Evolutionary conservation across 2,113 vertebrate genomes (phyloP).

Genomic region (Paradisaea rubra): DNA sequence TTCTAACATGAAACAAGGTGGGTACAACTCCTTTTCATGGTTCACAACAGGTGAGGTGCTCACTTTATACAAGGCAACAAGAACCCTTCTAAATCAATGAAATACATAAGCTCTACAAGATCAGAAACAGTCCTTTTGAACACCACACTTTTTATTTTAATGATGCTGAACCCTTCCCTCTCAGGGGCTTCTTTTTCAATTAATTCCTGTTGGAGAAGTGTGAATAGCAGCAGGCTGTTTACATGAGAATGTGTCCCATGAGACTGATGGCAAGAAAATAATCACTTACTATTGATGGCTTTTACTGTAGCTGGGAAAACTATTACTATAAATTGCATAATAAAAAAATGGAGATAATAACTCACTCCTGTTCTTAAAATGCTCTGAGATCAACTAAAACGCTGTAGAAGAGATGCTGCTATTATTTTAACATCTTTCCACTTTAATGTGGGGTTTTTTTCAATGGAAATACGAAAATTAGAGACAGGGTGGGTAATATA

Average conservation of each 20-base stretch:
- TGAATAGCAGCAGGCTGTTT: slow-evolving; percentile 34
- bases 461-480: not conserved
- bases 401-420: not conserved
- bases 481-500: not conserved
- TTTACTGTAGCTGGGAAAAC: slow-evolving; percentile 32
- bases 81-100: not conserved
- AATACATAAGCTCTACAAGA: not conserved
- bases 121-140: not conserved
- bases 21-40: not conserved
- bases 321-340: slow-evolving; percentile 29
- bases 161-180: slow-evolving; percentile 7
- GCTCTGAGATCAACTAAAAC: not conserved
- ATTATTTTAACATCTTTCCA: not conserved
- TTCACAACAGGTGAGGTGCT: not conserved
- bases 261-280: slow-evolving; percentile 35
- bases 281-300: slow-evolving; percentile 11
- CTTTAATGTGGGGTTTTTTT: not conserved
- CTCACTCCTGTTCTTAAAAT: slow-evolving; percentile 16
- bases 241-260: slow-evolving; percentile 14
- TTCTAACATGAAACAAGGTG: not conserved
- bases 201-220: slow-evolving; percentile 11
- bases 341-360: not conserved
- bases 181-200: slow-evolving; percentile 33
- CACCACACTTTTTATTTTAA: not conserved
- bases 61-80: not conserved